phyloP scores from a whole-genome alignment of 2,888 invertebrate genomes.

The Agrotis exclamationis region DNA sequence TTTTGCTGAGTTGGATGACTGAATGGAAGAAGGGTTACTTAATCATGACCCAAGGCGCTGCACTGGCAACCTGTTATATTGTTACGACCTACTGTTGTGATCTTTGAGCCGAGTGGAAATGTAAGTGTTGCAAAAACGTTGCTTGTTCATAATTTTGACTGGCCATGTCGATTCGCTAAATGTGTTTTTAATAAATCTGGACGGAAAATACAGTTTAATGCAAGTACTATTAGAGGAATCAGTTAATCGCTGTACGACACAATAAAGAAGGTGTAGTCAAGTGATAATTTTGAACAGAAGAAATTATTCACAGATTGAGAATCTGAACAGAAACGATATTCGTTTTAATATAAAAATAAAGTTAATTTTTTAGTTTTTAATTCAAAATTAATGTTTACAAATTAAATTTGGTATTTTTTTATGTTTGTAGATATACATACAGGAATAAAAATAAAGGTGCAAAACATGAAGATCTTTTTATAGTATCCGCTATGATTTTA shows the following conservation, averaged over 20 bases:
- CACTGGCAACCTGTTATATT: constrained; percentile 49
- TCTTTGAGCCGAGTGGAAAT: constrained; percentile 44
- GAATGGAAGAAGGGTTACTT: constrained; percentile 44
- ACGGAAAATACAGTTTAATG: not conserved
- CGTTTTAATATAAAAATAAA: no score
- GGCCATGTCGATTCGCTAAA: constrained; percentile 1
- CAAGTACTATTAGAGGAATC: not conserved
- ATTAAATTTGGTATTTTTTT: no score
- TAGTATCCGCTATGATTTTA: not conserved
- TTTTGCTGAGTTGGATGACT: constrained; percentile 39
- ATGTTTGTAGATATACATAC: no score
- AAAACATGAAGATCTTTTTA: not conserved
- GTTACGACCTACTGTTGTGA: constrained; percentile 44
- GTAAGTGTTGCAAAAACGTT: constrained; percentile 27
- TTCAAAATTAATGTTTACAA: no score
- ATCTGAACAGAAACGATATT: no score
- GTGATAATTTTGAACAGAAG: not conserved
- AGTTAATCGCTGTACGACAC: not conserved
- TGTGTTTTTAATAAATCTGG: constrained; percentile 12
- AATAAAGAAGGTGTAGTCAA: not conserved
- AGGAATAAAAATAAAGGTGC: not conserved
- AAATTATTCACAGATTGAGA: not conserved
- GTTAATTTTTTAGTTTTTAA: no score
- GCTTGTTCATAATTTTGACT: constrained; percentile 37
- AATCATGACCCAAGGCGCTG: constrained; percentile 37